phyloP scores from a whole-genome alignment of 2,797 vertebrate genomes.

The Rhyacichthys aspro region DNA sequence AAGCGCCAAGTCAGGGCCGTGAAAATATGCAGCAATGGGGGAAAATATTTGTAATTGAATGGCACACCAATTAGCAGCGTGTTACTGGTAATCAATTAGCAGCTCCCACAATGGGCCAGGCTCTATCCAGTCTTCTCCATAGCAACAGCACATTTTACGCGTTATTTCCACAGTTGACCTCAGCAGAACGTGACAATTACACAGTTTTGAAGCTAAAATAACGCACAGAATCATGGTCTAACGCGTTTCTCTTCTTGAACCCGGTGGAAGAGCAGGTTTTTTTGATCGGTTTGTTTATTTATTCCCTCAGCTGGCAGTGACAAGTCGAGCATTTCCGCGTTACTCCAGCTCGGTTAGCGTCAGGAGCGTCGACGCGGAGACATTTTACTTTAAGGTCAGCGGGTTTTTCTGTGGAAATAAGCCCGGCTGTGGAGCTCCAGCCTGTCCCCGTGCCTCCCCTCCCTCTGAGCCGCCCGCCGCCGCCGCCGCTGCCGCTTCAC shows the following conservation, averaged over 20 bases:
- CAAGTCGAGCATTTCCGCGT: conserved; percentile 54
- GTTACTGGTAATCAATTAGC: conserved; percentile 49
- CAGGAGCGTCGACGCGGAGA: background rate
- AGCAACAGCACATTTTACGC: background rate
- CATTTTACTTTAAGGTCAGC: conserved; percentile 18
- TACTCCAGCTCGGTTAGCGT: conserved; percentile 12
- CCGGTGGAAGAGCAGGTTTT: conserved; percentile 55
- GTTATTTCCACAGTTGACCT: background rate
- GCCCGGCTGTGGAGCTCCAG: conserved; percentile 29
- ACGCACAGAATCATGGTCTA: background rate
- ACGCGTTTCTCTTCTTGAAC: conserved; percentile 4
- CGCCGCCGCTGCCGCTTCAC: too few species aligned
- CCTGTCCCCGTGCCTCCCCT: conserved; percentile 47
- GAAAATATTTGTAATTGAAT: background rate
- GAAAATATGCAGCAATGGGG: background rate
- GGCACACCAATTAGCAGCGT: conserved; percentile 38
- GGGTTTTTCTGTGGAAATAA: conserved; percentile 35
- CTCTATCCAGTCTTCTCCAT: background rate
- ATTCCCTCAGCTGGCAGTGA: conserved; percentile 13
- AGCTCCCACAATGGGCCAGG: conserved; percentile 40
- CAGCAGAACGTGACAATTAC: background rate
- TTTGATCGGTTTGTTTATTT: conserved; percentile 27
- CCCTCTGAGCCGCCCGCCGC: conserved; percentile 35
- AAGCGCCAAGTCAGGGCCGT: background rate
- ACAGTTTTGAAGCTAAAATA: background rate